These are phyloP conservation scores for Myxocyprinus asiaticus DNA, from an alignment of 2,113 vertebrate species.

Conservation along the genomic window DNA sequence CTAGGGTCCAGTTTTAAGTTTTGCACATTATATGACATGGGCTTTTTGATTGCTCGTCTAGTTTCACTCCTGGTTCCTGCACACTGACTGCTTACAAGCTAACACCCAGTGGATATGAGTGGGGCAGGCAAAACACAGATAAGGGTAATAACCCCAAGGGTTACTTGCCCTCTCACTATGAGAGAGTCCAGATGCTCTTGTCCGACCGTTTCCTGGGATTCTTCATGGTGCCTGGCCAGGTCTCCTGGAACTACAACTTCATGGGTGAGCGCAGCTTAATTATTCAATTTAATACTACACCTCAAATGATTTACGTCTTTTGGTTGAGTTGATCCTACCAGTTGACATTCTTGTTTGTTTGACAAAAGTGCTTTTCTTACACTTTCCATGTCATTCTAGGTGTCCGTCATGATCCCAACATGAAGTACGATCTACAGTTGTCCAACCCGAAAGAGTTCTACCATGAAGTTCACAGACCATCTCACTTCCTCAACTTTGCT, in stretches of 20 bases:
- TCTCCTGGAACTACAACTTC: constrained; percentile 99
- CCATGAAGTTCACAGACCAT: constrained; percentile 96
- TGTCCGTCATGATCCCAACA: constrained; percentile 97
- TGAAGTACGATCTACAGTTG: constrained; percentile 98
- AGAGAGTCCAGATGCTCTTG: constrained; percentile 96
- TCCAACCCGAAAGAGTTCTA: constrained; percentile 99
- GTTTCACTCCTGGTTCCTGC: constrained; percentile 96
- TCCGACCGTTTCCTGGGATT: constrained; percentile 97
- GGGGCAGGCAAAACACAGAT: constrained; percentile 97
- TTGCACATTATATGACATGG: no score
- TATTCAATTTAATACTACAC: background rate
- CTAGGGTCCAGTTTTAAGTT: no score
- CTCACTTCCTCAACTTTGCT: constrained; percentile 98
- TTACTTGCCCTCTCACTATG: constrained; percentile 95
- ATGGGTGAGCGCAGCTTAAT: constrained; percentile 83
- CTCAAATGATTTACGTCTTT: background rate
- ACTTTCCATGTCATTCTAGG: constrained; percentile 69
- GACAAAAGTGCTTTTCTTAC: background rate
- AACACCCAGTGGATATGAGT: constrained; percentile 96
- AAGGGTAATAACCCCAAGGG: constrained; percentile 99
- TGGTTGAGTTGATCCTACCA: background rate
- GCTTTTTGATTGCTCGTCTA: constrained; percentile 54
- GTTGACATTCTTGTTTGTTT: no score
- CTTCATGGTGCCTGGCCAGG: constrained; percentile 98
- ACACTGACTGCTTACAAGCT: constrained; percentile 96